Evolutionary conservation across 2,797 vertebrate genomes (phyloP).

Genomic region (Trachurus trachurus): DNA sequence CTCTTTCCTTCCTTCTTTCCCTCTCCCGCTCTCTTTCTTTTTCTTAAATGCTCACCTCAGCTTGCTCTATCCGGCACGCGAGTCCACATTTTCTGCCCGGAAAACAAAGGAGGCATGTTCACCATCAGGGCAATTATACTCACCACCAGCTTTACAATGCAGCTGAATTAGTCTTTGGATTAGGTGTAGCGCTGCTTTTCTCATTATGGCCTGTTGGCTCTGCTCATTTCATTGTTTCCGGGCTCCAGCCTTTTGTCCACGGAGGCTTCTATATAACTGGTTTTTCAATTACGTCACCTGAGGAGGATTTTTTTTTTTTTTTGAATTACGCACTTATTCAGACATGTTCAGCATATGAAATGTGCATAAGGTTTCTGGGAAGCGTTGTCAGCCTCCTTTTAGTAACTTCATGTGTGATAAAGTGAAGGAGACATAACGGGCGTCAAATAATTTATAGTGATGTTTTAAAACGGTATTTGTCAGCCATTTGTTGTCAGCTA

Average conservation of each 20-base stretch:
- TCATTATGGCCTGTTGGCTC: conserved; percentile 61
- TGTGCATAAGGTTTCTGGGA: conserved; percentile 2
- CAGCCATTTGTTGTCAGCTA: background rate
- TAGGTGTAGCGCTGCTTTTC: conserved; percentile 62
- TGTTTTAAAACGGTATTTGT: background rate
- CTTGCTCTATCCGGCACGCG: conserved; percentile 10
- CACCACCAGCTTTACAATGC: conserved; percentile 55
- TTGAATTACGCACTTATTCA: conserved; percentile 35
- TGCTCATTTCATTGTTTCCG: conserved; percentile 69
- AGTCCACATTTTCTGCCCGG: conserved; percentile 37
- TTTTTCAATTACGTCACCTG: conserved; percentile 56
- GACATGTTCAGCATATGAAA: conserved; percentile 43
- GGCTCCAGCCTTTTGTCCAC: conserved; percentile 57
- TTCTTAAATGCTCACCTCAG: conserved; percentile 40
- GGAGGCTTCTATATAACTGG: conserved; percentile 33
- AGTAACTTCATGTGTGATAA: conserved; percentile 2
- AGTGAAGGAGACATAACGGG: background rate
- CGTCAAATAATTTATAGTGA: background rate
- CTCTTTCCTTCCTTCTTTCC: conserved; percentile 22
- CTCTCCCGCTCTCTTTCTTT: conserved; percentile 20
- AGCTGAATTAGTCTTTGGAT: conserved; percentile 59
- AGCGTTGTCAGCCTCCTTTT: conserved; percentile 4
- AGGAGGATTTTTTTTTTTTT: conserved; percentile 35
- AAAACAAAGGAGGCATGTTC: conserved; percentile 64
- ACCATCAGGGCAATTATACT: conserved; percentile 38